Evolutionary conservation across 92 coral and sea anemone species (phyloP).

Genomic region (Ricordea florida): DNA sequence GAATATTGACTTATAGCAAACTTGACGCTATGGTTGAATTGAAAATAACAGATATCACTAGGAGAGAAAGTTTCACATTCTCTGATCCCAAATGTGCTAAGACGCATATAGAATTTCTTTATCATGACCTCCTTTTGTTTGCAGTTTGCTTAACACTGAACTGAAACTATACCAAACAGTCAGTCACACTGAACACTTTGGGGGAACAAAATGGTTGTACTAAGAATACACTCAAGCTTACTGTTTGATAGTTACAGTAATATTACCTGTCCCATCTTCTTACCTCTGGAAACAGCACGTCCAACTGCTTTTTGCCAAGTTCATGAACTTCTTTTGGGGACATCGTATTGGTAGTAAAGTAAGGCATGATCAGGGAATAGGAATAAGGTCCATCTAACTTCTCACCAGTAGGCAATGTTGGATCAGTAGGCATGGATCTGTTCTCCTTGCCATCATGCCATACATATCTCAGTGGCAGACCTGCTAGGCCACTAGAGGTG

Average conservation of each 20-base stretch:
- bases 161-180: too few relatives aligned
- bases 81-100: too few relatives aligned
- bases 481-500: constrained; percentile 73
- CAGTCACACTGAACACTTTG: too few relatives aligned
- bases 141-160: too few relatives aligned
- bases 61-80: too few relatives aligned
- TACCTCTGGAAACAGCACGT: constrained; percentile 72
- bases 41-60: too few relatives aligned
- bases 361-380: constrained; percentile 61
- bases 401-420: constrained; percentile 62
- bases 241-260: not conserved
- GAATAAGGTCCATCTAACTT: constrained; percentile 52
- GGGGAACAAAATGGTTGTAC: not conserved
- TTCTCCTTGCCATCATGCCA: constrained; percentile 52
- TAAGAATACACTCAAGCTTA: not conserved
- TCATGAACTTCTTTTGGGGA: constrained; percentile 55
- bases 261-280: not conserved
- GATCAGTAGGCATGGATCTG: constrained; percentile 55
- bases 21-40: too few relatives aligned
- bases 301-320: constrained; percentile 60
- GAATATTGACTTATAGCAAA: too few relatives aligned
- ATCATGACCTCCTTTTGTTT: too few relatives aligned
- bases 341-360: constrained; percentile 70
- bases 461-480: constrained; percentile 60
- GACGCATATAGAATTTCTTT: too few relatives aligned